Evolutionary conservation across 2,888 invertebrate genomes (phyloP), one percentile per base, ranked within the genome.

Genomic region (Thyatira batis): DNA sequence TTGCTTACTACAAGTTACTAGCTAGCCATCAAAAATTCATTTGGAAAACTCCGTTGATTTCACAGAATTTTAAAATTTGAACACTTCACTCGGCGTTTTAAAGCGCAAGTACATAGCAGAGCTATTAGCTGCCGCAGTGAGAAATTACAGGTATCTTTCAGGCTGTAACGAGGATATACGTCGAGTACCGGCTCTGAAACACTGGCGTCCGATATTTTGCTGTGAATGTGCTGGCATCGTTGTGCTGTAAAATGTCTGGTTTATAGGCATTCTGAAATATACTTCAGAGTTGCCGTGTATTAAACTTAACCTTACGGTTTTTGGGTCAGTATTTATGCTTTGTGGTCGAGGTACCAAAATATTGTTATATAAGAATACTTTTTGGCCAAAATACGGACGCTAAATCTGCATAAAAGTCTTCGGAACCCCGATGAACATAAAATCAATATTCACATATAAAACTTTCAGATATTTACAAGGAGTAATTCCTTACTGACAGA

Each of bases 141-240:
- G 65, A 69, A 76, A 78, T 76, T 65, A 65, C 65, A 65, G 71
- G 69, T 71, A 71, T 71, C 66, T 58, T 67, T 69, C 67, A 73
- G 57, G 60, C 53, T 60, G 60, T 57, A 77, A 77, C 70, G 53
- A 78, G 71, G 59, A 81, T 70, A 59, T 71, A 74, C 63, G 63
- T 56, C 60, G 51, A 53, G 53, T 55, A 51, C 54, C 52, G 57
- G 55, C 63, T 54, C 52, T 61, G 56, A 60, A 60, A 56, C 39
- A 39, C 39, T 48, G 33, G 49, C 61, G 39, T 45, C 63, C 55
- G 54, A 67, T 67, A 65, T 65, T 67, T 62, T 62, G 55, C 55
- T 44, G 45, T 44, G 51, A 50, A 52, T 33, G 46, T 23, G 48
- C 20, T 49, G 23, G 54, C 59, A 53, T 58, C 53, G 50, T 45